Conservation (phyloP, 1,140 invertebrate genomes). For the Diorhabda elongata region DNA sequence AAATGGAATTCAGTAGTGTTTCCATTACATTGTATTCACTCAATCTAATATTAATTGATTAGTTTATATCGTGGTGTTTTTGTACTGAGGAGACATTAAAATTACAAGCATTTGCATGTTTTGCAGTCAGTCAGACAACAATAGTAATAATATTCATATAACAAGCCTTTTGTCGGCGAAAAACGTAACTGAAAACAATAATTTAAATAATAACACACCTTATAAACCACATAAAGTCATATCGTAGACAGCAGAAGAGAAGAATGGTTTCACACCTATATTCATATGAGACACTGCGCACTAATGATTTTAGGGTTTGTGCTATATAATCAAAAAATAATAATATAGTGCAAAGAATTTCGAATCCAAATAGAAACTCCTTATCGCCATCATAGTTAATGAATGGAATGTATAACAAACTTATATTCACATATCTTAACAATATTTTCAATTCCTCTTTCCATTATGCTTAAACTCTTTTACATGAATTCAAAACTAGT, state of each 20-base stretch:
- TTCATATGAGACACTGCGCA: no score
- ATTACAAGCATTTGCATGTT: conserved; percentile 36
- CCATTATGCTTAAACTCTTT: no score
- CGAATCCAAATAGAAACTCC: no score
- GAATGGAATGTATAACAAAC: no score
- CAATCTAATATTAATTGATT: conserved; percentile 26
- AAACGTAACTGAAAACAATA: conserved; percentile 41
- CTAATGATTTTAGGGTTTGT: no score
- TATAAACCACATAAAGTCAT: conserved; percentile 40
- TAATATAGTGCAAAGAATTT: no score
- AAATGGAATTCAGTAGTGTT: background rate
- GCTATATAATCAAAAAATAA: no score
- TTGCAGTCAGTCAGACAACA: conserved; percentile 44
- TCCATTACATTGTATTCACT: conserved; percentile 17
- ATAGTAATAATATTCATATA: conserved; percentile 41
- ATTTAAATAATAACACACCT: conserved; percentile 44
- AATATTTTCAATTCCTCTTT: no score
- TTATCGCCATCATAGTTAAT: no score
- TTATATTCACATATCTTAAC: no score
- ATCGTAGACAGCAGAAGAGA: conserved; percentile 17
- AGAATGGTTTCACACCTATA: background rate
- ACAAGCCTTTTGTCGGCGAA: conserved; percentile 43
- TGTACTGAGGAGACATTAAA: conserved; percentile 45
- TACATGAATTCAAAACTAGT: no score
- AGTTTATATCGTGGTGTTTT: conserved; percentile 41